Evolutionary conservation across 2,113 vertebrate genomes (phyloP), one percentile per base, ranked within the genome.

Genomic region (Caloenas nicobarica): DNA sequence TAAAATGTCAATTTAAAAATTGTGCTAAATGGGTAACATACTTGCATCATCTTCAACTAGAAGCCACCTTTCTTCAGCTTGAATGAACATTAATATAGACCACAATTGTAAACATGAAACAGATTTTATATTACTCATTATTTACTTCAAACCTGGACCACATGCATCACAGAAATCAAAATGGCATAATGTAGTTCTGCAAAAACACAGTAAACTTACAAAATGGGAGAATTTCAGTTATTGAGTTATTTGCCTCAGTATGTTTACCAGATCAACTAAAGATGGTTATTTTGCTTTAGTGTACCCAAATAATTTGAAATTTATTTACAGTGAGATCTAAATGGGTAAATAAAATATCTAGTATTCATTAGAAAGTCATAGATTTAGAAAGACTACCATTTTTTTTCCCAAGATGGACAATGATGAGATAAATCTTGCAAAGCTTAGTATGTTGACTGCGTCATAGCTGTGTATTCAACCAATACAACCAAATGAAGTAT

Each of bases 401-500:
- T 73, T 68, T 66, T 12, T 61, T 69, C 42, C 51, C 7, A 16
- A 87, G 54, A 34, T n/a, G 6, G 8, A 50, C 9, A 12, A 7
- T 19, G 25, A 36, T 0, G 16, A 82, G 15, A 9, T 25, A 88
- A 38, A 19, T 19, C 33, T 80, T 23, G 40, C 3, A 5, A 60
- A 65, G 28, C 2, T 2, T 23, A 58, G 8, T 1, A 38, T 7
- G 31, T 7, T 38, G n/a, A 10, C 24, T 23, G 21, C 34, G 14
- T 36, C 46, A 46, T 7, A 70, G 24, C 19, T 38, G 7, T 9
- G 3, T 7, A 33, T 31, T 42, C 42, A 31, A 9, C 8, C 18
- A 36, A 7, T 1, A 38, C 7, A 38, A n/a, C 1, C 8, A 46
- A 36, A 69, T 11, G 1, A 2, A 46, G 9, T 31, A 16, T 6